These are phyloP conservation scores for Pogonophryne albipinna DNA, from an alignment of 2,797 vertebrate genomes.

Conservation along the genomic window DNA sequence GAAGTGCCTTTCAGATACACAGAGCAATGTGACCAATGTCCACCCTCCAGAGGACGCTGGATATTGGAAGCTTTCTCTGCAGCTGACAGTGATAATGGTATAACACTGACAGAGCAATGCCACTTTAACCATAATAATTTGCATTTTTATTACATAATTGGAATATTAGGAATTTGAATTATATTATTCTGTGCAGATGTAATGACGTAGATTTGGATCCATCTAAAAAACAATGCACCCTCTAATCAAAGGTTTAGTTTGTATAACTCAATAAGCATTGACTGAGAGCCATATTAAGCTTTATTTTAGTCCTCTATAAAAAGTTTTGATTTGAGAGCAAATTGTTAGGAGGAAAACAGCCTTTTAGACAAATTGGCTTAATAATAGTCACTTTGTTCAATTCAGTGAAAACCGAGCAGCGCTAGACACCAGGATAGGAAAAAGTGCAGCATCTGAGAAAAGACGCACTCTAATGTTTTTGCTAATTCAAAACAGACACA, in stretches of 20 bases:
- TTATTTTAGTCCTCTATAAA: conserved; percentile 34
- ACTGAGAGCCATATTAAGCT: conserved; percentile 28
- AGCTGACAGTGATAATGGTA: conserved; percentile 53
- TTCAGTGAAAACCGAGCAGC: conserved; percentile 27
- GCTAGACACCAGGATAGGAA: conserved; percentile 66
- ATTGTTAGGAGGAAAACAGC: conserved; percentile 39
- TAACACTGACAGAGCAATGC: conserved; percentile 54
- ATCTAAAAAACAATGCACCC: conserved; percentile 48
- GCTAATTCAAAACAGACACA: conserved; percentile 85
- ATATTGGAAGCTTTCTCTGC: conserved; percentile 50
- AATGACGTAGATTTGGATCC: conserved; percentile 53
- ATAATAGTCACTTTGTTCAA: conserved; percentile 41
- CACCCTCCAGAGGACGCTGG: conserved; percentile 47
- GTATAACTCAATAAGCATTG: conserved; percentile 22
- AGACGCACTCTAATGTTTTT: conserved; percentile 64
- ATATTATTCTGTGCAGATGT: conserved; percentile 42
- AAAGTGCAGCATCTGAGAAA: conserved; percentile 30
- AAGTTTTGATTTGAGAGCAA: conserved; percentile 39
- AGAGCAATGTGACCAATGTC: conserved; percentile 46
- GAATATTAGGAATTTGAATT: conserved; percentile 54
- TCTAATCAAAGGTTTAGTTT: conserved; percentile 59
- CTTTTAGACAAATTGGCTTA: conserved; percentile 59
- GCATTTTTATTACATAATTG: conserved; percentile 71
- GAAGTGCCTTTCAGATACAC: conserved; percentile 53
- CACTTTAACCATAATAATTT: conserved; percentile 62